phyloP scores from a whole-genome alignment of 1,140 invertebrate genomes.

The Bombus sylvicola region DNA sequence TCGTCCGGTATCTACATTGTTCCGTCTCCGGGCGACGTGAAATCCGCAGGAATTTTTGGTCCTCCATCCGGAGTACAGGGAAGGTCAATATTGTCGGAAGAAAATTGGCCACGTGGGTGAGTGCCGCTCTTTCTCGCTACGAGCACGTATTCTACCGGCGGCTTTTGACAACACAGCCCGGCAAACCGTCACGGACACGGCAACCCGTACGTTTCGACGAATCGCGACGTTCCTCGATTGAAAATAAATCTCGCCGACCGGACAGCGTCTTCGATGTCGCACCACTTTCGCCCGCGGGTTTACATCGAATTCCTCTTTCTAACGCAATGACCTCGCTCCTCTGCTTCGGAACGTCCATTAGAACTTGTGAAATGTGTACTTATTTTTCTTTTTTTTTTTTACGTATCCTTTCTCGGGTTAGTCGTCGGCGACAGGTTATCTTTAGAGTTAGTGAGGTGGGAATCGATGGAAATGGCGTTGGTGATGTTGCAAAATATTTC shows the following conservation, averaged over 20 bases:
- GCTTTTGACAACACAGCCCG: slow-evolving; percentile 46
- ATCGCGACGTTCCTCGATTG: slow-evolving; percentile 18
- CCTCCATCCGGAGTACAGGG: slow-evolving; percentile 35
- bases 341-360: background rate
- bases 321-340: too few relatives aligned
- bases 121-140: slow-evolving; percentile 54
- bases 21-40: slow-evolving; percentile 44
- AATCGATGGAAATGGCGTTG: too few relatives aligned
- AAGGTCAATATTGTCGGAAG: slow-evolving; percentile 73
- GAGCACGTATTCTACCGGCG: slow-evolving; percentile 56
- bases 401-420: background rate
- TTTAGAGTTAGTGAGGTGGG: background rate
- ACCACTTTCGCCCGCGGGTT: background rate
- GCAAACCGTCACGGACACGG: background rate
- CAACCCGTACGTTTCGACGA: slow-evolving; percentile 17
- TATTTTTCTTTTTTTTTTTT: background rate
- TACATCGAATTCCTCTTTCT: slow-evolving; percentile 9
- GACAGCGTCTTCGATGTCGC: background rate
- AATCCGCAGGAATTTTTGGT: slow-evolving; percentile 68
- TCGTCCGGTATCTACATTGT: slow-evolving; percentile 59
- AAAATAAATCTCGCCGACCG: slow-evolving; percentile 43
- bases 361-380: background rate
- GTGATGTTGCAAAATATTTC: too few relatives aligned
- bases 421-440: background rate
- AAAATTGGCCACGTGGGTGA: slow-evolving; percentile 69